Percentiles rank a stretch among this genome's conserved stretches.
Conservation (phyloP, 2,888 invertebrate genomes). For the Chaetogeoica ovagalla region DNA sequence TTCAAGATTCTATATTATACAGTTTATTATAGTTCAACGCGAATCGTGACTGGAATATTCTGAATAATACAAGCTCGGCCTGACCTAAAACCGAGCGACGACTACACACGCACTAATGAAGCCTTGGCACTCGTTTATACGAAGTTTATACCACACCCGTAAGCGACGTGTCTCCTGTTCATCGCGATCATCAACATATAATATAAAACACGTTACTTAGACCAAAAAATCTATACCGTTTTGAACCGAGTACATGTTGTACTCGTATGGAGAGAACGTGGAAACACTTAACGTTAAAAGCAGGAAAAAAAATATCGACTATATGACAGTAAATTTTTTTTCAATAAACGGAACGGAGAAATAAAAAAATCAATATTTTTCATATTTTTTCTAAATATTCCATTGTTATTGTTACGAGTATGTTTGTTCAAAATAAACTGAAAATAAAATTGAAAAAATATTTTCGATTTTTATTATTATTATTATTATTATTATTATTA, state of each 20-base stretch:
- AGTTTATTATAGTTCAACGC: constrained; percentile 1
- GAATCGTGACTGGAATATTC: constrained; percentile 49
- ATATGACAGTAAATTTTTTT: no score
- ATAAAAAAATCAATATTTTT: background rate
- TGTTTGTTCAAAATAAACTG: background rate
- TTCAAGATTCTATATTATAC: constrained; percentile 43
- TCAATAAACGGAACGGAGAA: background rate
- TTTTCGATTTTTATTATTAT: no score
- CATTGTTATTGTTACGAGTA: background rate
- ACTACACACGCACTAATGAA: constrained; percentile 24
- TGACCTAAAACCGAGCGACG: constrained; percentile 44
- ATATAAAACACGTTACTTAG: background rate
- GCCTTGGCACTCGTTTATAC: constrained; percentile 6
- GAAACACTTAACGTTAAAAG: background rate
- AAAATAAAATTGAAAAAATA: no score
- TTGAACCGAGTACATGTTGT: background rate
- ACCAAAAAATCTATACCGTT: background rate
- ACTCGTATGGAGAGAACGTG: background rate
- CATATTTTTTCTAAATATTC: background rate
- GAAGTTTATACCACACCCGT: constrained; percentile 23
- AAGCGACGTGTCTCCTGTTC: background rate
- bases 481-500: no score
- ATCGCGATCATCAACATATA: constrained; percentile 4
- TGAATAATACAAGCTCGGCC: constrained; percentile 11
- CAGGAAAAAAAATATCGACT: no score